These are phyloP conservation scores for Babylonia areolata DNA, from an alignment of 1,140 invertebrate species.

Conservation along the genomic window DNA sequence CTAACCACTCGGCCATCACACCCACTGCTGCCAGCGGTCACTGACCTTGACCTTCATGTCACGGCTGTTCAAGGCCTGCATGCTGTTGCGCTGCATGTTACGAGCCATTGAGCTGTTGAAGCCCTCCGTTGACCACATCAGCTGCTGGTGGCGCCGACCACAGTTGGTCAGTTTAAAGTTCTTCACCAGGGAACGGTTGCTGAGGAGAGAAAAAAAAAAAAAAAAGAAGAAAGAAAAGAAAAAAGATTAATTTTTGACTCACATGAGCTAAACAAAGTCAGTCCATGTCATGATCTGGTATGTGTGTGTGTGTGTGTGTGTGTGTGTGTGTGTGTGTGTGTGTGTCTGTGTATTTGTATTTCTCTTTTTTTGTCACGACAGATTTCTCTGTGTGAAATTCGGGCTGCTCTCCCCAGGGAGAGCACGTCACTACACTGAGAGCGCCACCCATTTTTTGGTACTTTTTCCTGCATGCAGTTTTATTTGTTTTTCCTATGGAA, in stretches of 20 bases:
- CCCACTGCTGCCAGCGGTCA: too few relatives aligned
- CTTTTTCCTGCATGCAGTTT: too few relatives aligned
- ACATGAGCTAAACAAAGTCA: too few relatives aligned
- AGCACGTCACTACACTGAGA: too few relatives aligned
- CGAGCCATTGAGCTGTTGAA: constrained; percentile 40
- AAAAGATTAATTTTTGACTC: too few relatives aligned
- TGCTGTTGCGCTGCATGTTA: not conserved
- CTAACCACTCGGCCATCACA: too few relatives aligned
- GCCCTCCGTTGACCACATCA: constrained; percentile 72
- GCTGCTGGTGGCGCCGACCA: constrained; percentile 74
- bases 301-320: not conserved
- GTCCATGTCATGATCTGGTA: not conserved
- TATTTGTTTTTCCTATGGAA: too few relatives aligned
- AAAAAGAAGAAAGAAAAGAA: not conserved
- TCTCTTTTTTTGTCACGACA: too few relatives aligned
- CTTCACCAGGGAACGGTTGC: constrained; percentile 68
- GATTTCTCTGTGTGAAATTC: too few relatives aligned
- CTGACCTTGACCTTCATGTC: constrained; percentile 24
- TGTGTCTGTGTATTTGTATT: too few relatives aligned
- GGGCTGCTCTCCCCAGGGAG: too few relatives aligned
- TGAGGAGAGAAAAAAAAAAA: constrained; percentile 39
- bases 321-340: not conserved
- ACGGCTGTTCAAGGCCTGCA: not conserved
- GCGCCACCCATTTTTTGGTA: too few relatives aligned
- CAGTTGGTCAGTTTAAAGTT: constrained; percentile 73